phyloP scores from a whole-genome alignment of 2,888 invertebrate species.

The Tetranychus truncatus region DNA sequence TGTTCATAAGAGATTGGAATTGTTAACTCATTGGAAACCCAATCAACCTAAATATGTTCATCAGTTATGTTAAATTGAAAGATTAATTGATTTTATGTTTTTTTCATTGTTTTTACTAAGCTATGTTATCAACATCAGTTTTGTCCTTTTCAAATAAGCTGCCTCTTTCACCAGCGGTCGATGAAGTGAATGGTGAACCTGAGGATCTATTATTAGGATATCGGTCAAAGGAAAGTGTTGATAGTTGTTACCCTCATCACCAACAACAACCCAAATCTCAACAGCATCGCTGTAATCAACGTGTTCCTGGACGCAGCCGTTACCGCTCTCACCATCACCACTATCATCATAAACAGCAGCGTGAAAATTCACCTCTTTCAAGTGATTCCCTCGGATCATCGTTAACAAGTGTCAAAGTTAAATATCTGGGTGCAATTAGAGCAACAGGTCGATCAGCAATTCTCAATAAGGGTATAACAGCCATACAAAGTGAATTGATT shows the following conservation, averaged over 20 bases:
- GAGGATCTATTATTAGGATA: neutral
- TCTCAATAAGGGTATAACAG: conserved; percentile 22
- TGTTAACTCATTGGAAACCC: too few species aligned
- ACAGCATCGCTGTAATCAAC: neutral
- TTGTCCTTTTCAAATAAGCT: conserved; percentile 10
- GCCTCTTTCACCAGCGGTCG: neutral
- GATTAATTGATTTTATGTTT: too few species aligned
- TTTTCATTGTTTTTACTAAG: too few species aligned
- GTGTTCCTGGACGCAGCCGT: neutral
- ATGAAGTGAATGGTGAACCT: neutral
- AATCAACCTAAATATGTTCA: too few species aligned
- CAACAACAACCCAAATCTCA: neutral
- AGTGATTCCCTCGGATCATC: neutral
- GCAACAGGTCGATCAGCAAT: neutral
- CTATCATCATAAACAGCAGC: neutral
- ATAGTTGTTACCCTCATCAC: neutral
- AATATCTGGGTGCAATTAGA: conserved; percentile 5
- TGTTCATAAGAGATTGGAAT: too few species aligned
- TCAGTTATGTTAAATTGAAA: too few species aligned
- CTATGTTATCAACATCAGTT: conserved; percentile 9
- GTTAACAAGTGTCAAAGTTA: neutral
- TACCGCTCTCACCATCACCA: neutral
- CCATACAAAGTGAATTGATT: conserved; percentile 24
- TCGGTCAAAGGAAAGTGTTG: neutral
- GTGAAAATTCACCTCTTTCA: conserved; percentile 1